Evolutionary conservation across 2,888 invertebrate species (phyloP), one percentile per base, ranked within the genome.

Genomic region (Hecatera dysodea): DNA sequence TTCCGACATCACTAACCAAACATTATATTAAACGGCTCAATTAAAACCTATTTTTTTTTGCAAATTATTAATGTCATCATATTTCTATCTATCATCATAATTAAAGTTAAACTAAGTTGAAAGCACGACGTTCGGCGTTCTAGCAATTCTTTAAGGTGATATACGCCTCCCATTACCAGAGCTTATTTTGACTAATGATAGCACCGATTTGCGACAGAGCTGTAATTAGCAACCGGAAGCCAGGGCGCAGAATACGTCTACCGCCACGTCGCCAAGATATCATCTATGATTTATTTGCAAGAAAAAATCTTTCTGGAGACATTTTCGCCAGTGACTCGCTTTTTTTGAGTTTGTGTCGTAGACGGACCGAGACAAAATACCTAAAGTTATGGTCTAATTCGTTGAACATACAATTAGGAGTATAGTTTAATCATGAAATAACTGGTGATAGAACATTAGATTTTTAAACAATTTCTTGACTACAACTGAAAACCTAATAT

Each of bases 101-200:
- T n/a, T n/a, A n/a, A 66, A 33, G 67, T 52, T 42, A 39, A 66
- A 61, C 46, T 33, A 64, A 69, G 48, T 67, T 67, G 17, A 64
- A 71, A 56, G 60, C 52, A 59, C 36, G 42, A 29, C 15, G 22
- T 46, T 59, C 33, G 12, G 56, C 48, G 22, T 52, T 50, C 19
- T n/a, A 24, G 61, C 52, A 48, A 50, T 68, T 74, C 46, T 50
- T 59, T 52, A 59, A 52, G 52, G 67, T 59, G 61, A 78, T 68
- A 78, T 64, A 72, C 46, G 63, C 48, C 48, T 53, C 56, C 67
- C 68, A 78, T 77, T 74, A 73, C 27, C 65, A 36, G 29, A 65
- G 53, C 62, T 66, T 70, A 78, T 66, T 72, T 72, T 81, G 72
- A 75, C 62, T 80, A 80, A 82, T 80, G 73, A 52, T 66, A 46